Evolutionary conservation across 2,797 vertebrate species (phyloP).

Genomic region (Arctocebus calabarensis): DNA sequence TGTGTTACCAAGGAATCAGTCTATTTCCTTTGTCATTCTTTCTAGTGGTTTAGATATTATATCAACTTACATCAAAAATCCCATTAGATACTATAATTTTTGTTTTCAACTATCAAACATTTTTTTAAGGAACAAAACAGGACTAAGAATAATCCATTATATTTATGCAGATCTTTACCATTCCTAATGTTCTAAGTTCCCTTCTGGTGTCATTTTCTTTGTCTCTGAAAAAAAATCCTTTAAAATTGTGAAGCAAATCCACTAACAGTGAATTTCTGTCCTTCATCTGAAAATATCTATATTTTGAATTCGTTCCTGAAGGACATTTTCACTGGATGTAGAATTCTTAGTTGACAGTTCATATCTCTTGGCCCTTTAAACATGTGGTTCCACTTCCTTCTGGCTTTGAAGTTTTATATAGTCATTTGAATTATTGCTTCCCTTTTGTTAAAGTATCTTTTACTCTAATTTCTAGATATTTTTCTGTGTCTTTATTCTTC

Average conservation of each 20-base stretch:
- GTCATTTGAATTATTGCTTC: neutral
- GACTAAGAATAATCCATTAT: neutral
- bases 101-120: neutral
- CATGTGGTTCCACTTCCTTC: neutral
- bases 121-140: conserved; percentile 30
- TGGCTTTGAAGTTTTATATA: neutral
- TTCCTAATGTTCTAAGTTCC: neutral
- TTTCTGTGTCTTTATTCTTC: neutral
- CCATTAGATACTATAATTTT: neutral
- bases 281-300: conserved; percentile 13
- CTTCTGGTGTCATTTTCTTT: neutral
- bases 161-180: neutral
- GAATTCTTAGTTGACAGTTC: neutral
- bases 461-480: neutral
- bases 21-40: neutral
- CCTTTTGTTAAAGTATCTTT: neutral
- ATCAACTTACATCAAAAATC: neutral
- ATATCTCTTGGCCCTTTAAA: conserved; percentile 18
- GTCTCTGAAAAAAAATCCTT: neutral
- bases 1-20: neutral
- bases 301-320: neutral
- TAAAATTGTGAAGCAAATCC: neutral
- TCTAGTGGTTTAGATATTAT: neutral
- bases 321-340: neutral
- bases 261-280: neutral